Percentiles rank a stretch among this genome's conserved stretches.
Conservation (phyloP, 2,888 invertebrate genomes). For the Mesoligia furuncula region DNA sequence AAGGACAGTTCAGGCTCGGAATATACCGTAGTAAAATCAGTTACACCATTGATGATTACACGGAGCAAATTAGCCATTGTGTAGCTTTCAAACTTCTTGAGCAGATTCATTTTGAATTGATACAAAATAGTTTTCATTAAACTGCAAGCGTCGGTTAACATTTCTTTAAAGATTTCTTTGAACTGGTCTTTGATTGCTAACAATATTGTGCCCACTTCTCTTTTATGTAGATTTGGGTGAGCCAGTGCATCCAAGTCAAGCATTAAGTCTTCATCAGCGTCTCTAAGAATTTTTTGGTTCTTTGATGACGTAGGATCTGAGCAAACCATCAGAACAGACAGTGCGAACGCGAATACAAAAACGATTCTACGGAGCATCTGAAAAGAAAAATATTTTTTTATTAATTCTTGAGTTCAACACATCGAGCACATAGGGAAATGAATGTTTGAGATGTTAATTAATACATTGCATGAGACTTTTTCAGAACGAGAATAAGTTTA, state of each 20-base stretch:
- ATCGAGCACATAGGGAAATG: not conserved
- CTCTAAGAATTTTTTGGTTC: not conserved
- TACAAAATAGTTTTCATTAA: constrained; percentile 67
- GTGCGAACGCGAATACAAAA: constrained; percentile 20
- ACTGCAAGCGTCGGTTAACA: constrained; percentile 67
- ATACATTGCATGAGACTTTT: not conserved
- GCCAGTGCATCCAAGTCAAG: constrained; percentile 37
- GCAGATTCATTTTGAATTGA: constrained; percentile 73
- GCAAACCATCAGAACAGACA: constrained; percentile 26
- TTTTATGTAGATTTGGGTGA: constrained; percentile 27
- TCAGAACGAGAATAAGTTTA: not conserved
- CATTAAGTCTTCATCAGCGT: constrained; percentile 40
- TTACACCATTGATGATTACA: constrained; percentile 72
- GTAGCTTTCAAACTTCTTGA: constrained; percentile 74
- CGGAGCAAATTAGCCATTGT: constrained; percentile 76
- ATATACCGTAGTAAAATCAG: constrained; percentile 69
- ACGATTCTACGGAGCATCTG: constrained; percentile 45
- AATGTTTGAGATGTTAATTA: not conserved
- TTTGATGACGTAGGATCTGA: constrained; percentile 19
- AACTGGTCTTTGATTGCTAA: constrained; percentile 73
- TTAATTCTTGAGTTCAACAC: not conserved
- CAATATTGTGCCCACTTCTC: constrained; percentile 69
- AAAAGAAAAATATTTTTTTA: constrained; percentile 35
- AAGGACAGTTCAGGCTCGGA: constrained; percentile 4
- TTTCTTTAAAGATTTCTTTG: constrained; percentile 72